Percentiles rank a stretch among this genome's conserved stretches.
These are phyloP conservation scores for Myocastor coypus DNA, from an alignment of 2,113 vertebrate genomes.

Conservation along the genomic window DNA sequence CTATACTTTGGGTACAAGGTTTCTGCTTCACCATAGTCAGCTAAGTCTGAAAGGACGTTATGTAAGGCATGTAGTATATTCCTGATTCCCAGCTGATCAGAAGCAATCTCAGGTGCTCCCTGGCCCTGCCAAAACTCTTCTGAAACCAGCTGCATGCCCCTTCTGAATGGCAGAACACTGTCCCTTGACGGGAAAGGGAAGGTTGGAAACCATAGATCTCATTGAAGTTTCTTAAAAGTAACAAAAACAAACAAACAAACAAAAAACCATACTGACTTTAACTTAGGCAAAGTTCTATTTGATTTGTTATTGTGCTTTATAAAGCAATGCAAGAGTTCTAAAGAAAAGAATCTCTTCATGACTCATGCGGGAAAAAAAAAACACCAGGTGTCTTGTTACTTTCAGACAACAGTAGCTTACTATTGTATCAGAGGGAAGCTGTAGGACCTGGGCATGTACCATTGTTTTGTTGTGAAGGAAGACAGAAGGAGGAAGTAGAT, in stretches of 20 bases:
- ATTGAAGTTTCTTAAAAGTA: too few relatives aligned
- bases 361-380: neutral
- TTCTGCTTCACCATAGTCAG: accelerated
- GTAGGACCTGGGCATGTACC: neutral
- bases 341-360: neutral
- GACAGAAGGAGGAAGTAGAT: too few relatives aligned
- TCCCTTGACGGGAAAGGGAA: too few relatives aligned
- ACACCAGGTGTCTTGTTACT: neutral
- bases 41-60: neutral
- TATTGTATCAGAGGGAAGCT: neutral
- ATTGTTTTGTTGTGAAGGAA: neutral
- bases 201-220: neutral
- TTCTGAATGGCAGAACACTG: neutral
- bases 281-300: slow-evolving; percentile 33
- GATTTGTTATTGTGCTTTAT: neutral
- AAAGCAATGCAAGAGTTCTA: neutral
- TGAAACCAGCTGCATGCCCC: accelerated
- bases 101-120: neutral
- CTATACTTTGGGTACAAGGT: neutral
- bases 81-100: too few relatives aligned
- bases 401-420: neutral
- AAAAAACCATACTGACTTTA: neutral
- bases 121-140: neutral
- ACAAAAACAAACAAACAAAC: too few relatives aligned
- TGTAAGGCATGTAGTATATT: neutral